Base-by-base conservation (phyloP, 2,797 vertebrate species). In the Benthosema pterotum region DNA sequence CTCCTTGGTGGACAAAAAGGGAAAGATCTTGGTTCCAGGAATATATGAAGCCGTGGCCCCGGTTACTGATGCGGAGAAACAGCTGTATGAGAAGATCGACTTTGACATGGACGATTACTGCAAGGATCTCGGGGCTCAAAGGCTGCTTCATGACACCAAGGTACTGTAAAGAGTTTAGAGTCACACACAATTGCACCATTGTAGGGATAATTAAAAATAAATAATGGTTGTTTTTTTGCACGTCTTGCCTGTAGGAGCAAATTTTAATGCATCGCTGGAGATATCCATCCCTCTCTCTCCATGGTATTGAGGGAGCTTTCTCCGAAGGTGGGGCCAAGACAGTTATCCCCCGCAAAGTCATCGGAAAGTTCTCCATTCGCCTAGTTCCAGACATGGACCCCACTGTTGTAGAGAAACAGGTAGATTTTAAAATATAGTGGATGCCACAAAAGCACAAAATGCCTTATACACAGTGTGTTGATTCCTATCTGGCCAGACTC, bases 211-310 rank as follows among this genome's bases (percentile, higher is more conserved):
- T 18, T 47, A 11, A 18, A 3, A 38, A 38, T 8, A 38, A 38
- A 0, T n/a, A 19, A 42, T 19, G 12, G 19, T 4, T 7, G 1
- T 0, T 42, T 1, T 0, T 45, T 0, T 7, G 16, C 2, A 25
- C 50, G 65, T 51, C 22, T 25, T 18, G 18, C 55, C 4, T 77
- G 0, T 78, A 99, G 98, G 94, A 95, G 12, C 58, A 94, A 42
- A 90, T 98, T 75, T 89, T 99, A 53, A 99, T 98, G 97, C 96
- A 98, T 63, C 92, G 97, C 7, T 99, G 97, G 97, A 91, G 96
- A 22, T 99, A 88, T 64, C 98, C 97, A 0, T 99, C 94, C 22
- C 93, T 99, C 5, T 99, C 98, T 19, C 93, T 99, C 6, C 98
- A 99, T 0, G 97, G 98, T 16, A 98, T 99, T 2, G 97, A 99